Percentiles rank a stretch among this genome's conserved stretches.
These are phyloP conservation scores for Mythimna loreyi DNA, from an alignment of 2,888 invertebrate genomes.

Conservation along the genomic window DNA sequence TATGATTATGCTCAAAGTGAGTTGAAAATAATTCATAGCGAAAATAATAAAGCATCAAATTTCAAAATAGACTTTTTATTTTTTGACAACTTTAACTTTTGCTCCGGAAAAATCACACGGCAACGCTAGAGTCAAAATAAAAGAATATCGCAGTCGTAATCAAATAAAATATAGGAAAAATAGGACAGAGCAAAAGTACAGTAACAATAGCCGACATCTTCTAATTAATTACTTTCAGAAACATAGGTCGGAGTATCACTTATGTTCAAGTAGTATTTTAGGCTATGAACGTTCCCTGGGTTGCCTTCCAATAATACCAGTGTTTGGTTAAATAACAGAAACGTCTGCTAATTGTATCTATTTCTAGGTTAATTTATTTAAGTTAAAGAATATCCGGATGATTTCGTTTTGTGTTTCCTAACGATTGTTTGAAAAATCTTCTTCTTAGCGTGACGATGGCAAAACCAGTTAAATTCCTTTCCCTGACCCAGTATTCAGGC, in stretches of 20 bases:
- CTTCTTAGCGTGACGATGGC: no score
- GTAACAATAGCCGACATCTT: background rate
- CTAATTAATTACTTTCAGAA: slow-evolving; percentile 14
- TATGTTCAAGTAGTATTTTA: background rate
- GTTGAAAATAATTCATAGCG: no score
- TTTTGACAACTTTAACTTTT: no score
- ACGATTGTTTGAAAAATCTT: no score
- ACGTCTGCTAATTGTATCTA: slow-evolving; percentile 6
- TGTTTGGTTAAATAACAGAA: slow-evolving; percentile 15
- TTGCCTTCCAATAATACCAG: slow-evolving; percentile 24
- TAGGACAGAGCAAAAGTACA: background rate
- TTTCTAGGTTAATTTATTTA: slow-evolving; percentile 1
- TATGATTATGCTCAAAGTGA: no score
- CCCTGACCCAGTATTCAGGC: no score
- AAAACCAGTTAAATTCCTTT: no score
- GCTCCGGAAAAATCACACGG: background rate
- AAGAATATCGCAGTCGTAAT: background rate
- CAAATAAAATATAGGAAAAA: background rate
- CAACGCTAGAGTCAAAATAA: background rate
- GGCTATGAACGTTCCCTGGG: background rate
- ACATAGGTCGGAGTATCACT: slow-evolving; percentile 10
- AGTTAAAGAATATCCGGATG: slow-evolving; percentile 2
- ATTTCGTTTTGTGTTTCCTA: no score
- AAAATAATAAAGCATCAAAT: no score
- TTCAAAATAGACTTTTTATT: no score